Evolutionary conservation across 1,140 invertebrate genomes (phyloP).

Genomic region (Bombus polaris): DNA sequence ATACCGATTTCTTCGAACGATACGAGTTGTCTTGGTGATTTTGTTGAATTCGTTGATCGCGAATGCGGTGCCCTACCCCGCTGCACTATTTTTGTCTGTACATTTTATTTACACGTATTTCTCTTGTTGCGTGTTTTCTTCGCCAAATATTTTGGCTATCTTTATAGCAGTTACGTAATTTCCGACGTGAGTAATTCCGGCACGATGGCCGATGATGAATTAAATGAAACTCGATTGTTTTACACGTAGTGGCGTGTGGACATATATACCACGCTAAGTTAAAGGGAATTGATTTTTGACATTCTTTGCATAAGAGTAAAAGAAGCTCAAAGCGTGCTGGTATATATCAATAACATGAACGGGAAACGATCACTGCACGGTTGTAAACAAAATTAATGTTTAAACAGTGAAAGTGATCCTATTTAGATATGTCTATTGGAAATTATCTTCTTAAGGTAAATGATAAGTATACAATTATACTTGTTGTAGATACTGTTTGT

Average conservation of each 20-base stretch:
- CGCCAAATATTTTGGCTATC: constrained; percentile 73
- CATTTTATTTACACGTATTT: constrained; percentile 69
- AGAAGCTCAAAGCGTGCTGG: neutral
- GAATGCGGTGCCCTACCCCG: constrained; percentile 62
- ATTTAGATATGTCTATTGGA: constrained; percentile 51
- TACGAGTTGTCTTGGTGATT: constrained; percentile 51
- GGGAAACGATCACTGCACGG: neutral
- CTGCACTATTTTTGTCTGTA: constrained; percentile 74
- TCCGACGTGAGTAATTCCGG: constrained; percentile 61
- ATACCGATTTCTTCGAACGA: constrained; percentile 39
- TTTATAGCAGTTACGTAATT: constrained; percentile 75
- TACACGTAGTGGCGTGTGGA: constrained; percentile 47
- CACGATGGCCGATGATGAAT: constrained; percentile 60
- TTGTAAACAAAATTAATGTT: constrained; percentile 60
- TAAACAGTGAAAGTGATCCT: constrained; percentile 46
- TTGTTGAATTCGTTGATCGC: constrained; percentile 56
- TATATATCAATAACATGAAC: constrained; percentile 25
- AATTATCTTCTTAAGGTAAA: constrained; percentile 54
- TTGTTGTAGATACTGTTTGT: neutral
- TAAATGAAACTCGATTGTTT: constrained; percentile 62
- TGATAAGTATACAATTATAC: neutral
- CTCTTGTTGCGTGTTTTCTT: constrained; percentile 71
- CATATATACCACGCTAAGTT: constrained; percentile 42
- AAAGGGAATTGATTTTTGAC: constrained; percentile 60
- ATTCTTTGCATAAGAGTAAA: constrained; percentile 29